Evolutionary conservation across 2,113 vertebrate genomes (phyloP).

Genomic region (Aramus guarauna): DNA sequence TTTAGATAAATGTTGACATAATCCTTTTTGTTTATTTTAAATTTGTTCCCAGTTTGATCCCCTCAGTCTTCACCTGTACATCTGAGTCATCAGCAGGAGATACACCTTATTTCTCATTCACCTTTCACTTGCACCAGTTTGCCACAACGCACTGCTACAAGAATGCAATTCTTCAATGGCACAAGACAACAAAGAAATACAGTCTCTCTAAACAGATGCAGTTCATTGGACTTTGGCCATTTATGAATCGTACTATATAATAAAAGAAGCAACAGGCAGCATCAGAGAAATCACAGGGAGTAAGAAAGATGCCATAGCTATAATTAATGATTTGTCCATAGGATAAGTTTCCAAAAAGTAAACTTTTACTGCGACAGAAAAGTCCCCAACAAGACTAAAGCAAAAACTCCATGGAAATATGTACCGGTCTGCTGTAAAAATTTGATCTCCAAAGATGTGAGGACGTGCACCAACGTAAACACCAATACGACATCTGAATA

Average conservation of each 20-base stretch:
- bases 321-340: background rate
- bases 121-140: background rate
- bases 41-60: constrained; percentile 40
- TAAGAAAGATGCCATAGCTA: background rate
- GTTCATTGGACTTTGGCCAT: background rate
- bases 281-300: background rate
- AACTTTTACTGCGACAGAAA: background rate
- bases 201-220: background rate
- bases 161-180: background rate
- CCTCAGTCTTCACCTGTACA: constrained; percentile 19
- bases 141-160: background rate
- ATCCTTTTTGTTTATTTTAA: constrained; percentile 20
- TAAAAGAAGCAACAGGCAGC: background rate
- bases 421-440: background rate
- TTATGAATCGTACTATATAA: background rate
- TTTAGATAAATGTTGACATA: background rate
- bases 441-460: background rate
- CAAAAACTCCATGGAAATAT: background rate
- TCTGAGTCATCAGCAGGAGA: background rate
- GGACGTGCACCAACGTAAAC: background rate
- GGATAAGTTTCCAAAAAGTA: background rate
- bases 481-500: background rate
- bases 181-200: background rate
- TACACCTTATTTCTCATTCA: background rate
- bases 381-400: background rate